Conservation (phyloP, 2,888 invertebrate genomes). For the Aphidoletes aphidimyza region DNA sequence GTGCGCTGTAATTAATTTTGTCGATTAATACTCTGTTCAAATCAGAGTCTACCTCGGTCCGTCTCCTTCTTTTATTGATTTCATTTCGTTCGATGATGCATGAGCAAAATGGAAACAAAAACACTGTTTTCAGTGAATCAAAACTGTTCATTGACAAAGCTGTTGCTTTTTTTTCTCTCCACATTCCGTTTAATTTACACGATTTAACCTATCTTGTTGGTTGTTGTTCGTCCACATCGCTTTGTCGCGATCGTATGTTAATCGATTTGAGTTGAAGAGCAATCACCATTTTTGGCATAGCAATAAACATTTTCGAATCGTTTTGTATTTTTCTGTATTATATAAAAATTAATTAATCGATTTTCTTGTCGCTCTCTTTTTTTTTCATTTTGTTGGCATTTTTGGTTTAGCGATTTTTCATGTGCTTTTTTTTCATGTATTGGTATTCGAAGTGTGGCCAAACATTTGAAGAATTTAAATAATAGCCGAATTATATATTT, state of each 20-base stretch:
- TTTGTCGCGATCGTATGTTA: constrained; percentile 51
- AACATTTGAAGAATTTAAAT: constrained; percentile 47
- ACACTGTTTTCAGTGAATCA: too few relatives aligned
- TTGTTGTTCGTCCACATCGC: constrained; percentile 15
- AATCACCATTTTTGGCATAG: constrained; percentile 53
- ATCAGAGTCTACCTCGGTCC: neutral
- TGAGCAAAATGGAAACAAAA: neutral
- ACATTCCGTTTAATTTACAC: constrained; percentile 48
- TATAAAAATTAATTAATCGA: constrained; percentile 47
- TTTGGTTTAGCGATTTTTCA: neutral
- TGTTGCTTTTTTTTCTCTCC: neutral
- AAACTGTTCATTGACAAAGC: constrained; percentile 28
- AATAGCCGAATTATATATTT: constrained; percentile 23
- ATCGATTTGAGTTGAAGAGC: constrained; percentile 44
- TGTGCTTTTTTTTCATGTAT: neutral
- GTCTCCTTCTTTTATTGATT: constrained; percentile 39
- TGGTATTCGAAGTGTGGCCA: constrained; percentile 10
- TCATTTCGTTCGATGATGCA: neutral
- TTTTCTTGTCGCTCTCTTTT: constrained; percentile 34
- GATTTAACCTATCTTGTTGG: constrained; percentile 18
- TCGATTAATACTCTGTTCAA: constrained; percentile 52
- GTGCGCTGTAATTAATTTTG: constrained; percentile 53
- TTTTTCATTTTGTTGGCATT: neutral
- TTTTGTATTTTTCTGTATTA: neutral
- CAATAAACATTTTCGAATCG: constrained; percentile 45